These are phyloP conservation scores for Asarcornis scutulata DNA, from an alignment of 2,113 vertebrate species.

Conservation along the genomic window DNA sequence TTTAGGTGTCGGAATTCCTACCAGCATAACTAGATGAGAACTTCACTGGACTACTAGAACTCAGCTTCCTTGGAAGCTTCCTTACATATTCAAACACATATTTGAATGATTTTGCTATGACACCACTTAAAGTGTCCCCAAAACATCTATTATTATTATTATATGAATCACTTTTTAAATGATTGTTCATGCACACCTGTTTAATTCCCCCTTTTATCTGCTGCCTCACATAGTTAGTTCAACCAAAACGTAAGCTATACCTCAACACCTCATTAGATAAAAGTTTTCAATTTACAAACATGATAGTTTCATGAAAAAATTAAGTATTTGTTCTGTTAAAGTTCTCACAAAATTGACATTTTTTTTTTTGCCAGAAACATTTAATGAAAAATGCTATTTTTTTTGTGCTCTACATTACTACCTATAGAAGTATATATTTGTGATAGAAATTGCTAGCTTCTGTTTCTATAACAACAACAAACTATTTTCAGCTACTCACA, in stretches of 20 bases:
- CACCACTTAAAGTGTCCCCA: background rate
- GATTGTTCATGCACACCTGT: background rate
- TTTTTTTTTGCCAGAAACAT: background rate
- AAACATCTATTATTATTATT: background rate
- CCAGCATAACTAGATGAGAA: background rate
- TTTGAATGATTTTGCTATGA: background rate
- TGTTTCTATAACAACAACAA: background rate
- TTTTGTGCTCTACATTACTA: background rate
- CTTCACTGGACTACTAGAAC: background rate
- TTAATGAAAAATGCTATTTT: background rate
- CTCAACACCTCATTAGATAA: background rate
- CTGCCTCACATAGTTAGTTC: background rate
- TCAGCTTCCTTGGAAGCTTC: background rate
- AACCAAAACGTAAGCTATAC: background rate
- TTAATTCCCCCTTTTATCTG: background rate
- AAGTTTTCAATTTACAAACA: background rate
- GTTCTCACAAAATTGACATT: background rate
- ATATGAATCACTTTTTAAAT: background rate
- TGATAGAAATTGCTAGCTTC: background rate
- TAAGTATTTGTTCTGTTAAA: background rate
- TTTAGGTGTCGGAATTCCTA: background rate
- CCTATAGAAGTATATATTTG: background rate
- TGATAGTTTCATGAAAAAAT: background rate
- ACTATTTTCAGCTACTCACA: background rate
- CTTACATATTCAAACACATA: too few relatives aligned